phyloP scores from a whole-genome alignment of 2,113 vertebrate species.

The Chunga burmeisteri region DNA sequence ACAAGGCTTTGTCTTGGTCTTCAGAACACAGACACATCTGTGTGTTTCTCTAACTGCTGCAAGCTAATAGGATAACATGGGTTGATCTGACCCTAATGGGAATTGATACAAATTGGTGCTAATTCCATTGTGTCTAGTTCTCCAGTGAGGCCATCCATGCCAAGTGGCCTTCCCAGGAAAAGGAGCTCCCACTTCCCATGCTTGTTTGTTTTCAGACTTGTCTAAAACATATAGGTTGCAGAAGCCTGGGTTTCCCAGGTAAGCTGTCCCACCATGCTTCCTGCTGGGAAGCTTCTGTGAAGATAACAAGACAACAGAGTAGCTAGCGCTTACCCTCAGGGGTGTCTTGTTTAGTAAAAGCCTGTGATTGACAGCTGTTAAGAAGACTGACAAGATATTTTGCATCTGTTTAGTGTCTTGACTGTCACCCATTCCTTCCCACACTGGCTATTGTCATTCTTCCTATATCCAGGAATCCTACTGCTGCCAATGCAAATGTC shows the following conservation, averaged over 20 bases:
- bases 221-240: slow-evolving; percentile 13
- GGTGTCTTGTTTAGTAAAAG: slow-evolving; percentile 70
- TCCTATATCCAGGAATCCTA: slow-evolving; percentile 64
- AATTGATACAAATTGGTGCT: slow-evolving; percentile 75
- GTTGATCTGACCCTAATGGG: slow-evolving; percentile 44
- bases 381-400: slow-evolving; percentile 82
- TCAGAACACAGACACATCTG: slow-evolving; percentile 62
- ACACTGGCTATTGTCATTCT: slow-evolving; percentile 80
- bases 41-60: slow-evolving; percentile 67
- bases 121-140: slow-evolving; percentile 72
- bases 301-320: slow-evolving; percentile 55
- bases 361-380: slow-evolving; percentile 78
- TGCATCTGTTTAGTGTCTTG: slow-evolving; percentile 81
- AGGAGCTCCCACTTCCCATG: neutral
- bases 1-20: slow-evolving; percentile 73
- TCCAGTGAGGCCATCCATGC: slow-evolving; percentile 31
- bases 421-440: slow-evolving; percentile 74
- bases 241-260: slow-evolving; percentile 62
- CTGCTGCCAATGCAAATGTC: slow-evolving; percentile 65
- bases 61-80: slow-evolving; percentile 70
- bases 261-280: slow-evolving; percentile 59
- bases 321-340: slow-evolving; percentile 52
- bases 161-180: slow-evolving; percentile 19
- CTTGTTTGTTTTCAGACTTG: slow-evolving; percentile 65
- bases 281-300: slow-evolving; percentile 70